Evolutionary conservation across 2,113 vertebrate genomes (phyloP), one percentile per base, ranked within the genome.

Genomic region (Sphaerodactylus townsendi): DNA sequence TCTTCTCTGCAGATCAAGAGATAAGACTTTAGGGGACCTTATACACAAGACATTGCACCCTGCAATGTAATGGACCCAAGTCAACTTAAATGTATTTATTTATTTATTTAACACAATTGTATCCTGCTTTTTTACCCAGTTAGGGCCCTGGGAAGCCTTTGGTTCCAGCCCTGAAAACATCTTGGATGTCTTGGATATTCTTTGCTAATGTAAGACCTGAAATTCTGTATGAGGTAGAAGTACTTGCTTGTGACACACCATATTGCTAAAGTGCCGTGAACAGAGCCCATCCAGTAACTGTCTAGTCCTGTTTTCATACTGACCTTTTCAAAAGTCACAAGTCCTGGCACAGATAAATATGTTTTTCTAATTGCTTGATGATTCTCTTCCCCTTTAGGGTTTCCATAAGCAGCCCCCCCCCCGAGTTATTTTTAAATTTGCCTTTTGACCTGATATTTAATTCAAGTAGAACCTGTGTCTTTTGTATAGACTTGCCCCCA

Each of bases 281-380:
- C n/a, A 87, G 85, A 92, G 89, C 84, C 86, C 74, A 70, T 46
- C 48, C 50, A 53, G 19, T 14, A 78, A 86, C 81, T 91, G 74
- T 68, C 79, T 92, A 88, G 90, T 88, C 85, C 86, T 87, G 19
- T 79, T 90, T 73, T n/a, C n/a, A 80, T 50, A 65, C 75, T 84
- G 44, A 69, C 71, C 84, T 90, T 90, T 64, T 66, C 77, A 83
- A 79, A 82, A 85, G 73, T 86, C 83, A 82, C 72, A 88, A 39
- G 69, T 39, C 33, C 65, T 64, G 48, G 2, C 5, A 50, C 0
- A 81, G 85, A 82, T 79, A 90, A 91, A 90, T n/a, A 53, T 56
- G 41, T 86, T 89, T 79, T 90, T 85, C 89, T 78, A 92, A 69
- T 86, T 62, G 78, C 56, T 10, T 39, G 79, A 72, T 84, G 82